Conservation (phyloP, 2,797 vertebrate genomes). For the Anabacerthia variegaticeps region DNA sequence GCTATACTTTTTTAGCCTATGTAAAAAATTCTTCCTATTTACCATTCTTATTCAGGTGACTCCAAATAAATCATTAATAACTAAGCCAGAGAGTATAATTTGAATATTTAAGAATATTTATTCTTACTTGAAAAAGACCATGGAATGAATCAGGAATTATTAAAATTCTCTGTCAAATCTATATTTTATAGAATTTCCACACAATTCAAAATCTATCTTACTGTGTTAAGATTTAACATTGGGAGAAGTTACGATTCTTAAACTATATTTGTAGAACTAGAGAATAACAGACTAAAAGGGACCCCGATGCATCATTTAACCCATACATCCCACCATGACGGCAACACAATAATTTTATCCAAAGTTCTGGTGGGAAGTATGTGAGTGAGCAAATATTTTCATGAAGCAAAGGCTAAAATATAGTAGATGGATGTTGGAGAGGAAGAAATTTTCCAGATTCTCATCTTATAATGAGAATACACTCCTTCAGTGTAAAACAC, state of each 20-base stretch:
- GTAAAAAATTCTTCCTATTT: background rate
- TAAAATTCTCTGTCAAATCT: background rate
- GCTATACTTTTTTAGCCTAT: background rate
- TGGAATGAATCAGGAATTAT: background rate
- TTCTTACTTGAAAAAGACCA: background rate
- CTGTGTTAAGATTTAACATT: background rate
- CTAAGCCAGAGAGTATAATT: background rate
- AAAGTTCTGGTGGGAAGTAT: rapidly evolving
- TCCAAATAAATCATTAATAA: background rate
- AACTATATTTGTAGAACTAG: background rate
- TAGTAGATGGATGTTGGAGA: background rate
- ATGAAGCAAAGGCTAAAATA: background rate
- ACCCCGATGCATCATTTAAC: background rate
- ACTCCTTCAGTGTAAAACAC: background rate
- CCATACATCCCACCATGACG: background rate
- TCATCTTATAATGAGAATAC: background rate
- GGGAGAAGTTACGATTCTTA: background rate
- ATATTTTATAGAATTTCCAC: background rate
- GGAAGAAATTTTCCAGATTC: background rate
- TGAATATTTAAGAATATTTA: background rate
- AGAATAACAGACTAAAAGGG: background rate
- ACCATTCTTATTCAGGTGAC: background rate
- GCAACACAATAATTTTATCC: background rate
- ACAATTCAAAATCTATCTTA: background rate
- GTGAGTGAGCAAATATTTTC: background rate